Percentiles rank a stretch among this genome's conserved stretches.
These are phyloP conservation scores for Cyprinus carpio DNA, from an alignment of 2,113 vertebrate species.

Conservation along the genomic window DNA sequence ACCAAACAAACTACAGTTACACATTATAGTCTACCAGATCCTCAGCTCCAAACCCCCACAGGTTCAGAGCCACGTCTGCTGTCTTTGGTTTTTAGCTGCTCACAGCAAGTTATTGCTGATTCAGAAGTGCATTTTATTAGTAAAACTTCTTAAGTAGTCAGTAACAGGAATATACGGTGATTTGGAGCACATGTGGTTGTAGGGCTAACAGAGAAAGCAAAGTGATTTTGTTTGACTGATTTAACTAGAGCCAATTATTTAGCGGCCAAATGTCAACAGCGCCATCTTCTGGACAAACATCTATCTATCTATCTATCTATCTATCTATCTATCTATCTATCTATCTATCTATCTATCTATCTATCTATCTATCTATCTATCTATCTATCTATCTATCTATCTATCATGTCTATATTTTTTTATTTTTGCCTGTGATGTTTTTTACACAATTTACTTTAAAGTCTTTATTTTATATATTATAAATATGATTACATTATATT, in stretches of 20 bases:
- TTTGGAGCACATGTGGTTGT: neutral
- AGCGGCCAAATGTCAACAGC: neutral
- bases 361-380: neutral
- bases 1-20: conserved; percentile 41
- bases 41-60: neutral
- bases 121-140: neutral
- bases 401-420: neutral
- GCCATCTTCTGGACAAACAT: conserved; percentile 43
- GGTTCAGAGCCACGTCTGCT: neutral
- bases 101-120: neutral
- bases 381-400: neutral
- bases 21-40: neutral
- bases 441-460: too few relatives aligned
- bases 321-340: conserved; percentile 9
- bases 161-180: neutral
- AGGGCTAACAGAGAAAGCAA: neutral
- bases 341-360: conserved; percentile 12
- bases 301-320: neutral
- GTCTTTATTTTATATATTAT: too few relatives aligned
- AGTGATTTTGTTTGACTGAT: neutral
- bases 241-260: neutral
- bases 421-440: too few relatives aligned
- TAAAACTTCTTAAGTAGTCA: neutral
- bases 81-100: neutral
- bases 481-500: too few relatives aligned